Conservation (phyloP, 1,140 invertebrate genomes). For the Bombyx mandarina region DNA sequence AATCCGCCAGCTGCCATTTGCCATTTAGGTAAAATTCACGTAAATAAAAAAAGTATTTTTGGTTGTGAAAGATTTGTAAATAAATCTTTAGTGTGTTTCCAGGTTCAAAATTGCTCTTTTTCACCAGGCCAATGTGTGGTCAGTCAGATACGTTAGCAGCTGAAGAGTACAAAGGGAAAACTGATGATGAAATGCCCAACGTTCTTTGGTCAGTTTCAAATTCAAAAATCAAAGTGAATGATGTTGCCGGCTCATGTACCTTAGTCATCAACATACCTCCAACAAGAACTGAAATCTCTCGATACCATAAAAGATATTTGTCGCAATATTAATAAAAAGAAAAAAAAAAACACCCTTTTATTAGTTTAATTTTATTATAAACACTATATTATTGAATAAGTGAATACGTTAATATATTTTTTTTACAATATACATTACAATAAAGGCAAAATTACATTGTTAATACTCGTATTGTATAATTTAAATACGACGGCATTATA, state of each 20-base stretch:
- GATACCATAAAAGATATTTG: slow-evolving; percentile 33
- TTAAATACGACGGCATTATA: slow-evolving; percentile 54
- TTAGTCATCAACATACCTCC: slow-evolving; percentile 33
- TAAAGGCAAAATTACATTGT: slow-evolving; percentile 37
- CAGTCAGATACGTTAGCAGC: slow-evolving; percentile 19
- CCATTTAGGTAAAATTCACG: too few species aligned
- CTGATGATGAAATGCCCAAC: slow-evolving; percentile 18
- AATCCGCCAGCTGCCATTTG: slow-evolving; percentile 28
- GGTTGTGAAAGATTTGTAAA: too few species aligned
- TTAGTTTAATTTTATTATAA: slow-evolving; percentile 43
- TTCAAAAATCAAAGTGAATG: slow-evolving; percentile 29
- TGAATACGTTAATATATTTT: background rate
- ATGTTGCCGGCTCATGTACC: slow-evolving; percentile 36
- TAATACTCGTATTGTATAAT: slow-evolving; percentile 34
- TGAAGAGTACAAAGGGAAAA: slow-evolving; percentile 13
- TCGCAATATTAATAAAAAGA: slow-evolving; percentile 14
- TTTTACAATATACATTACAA: slow-evolving; percentile 29
- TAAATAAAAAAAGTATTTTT: too few species aligned
- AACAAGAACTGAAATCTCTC: slow-evolving; percentile 20
- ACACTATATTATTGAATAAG: too few species aligned
- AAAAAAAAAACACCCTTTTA: slow-evolving; percentile 3
- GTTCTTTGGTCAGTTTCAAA: slow-evolving; percentile 24
- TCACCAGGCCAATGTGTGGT: slow-evolving; percentile 33
- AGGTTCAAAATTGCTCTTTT: slow-evolving; percentile 37
- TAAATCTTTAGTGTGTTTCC: slow-evolving; percentile 4